Evolutionary conservation across 2,113 vertebrate genomes (phyloP).

Genomic region (Scomber colias): DNA sequence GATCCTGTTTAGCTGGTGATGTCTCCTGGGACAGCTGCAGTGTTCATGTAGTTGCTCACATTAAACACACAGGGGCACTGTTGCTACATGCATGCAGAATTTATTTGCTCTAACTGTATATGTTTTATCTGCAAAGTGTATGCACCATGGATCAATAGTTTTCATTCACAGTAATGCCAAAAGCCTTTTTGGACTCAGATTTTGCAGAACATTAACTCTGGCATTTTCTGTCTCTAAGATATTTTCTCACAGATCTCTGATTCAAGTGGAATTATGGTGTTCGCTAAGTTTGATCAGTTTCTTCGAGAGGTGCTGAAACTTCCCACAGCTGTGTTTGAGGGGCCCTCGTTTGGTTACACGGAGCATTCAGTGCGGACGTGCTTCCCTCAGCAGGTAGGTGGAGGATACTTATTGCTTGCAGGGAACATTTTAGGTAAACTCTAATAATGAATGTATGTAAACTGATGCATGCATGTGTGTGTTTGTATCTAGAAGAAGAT

Average conservation of each 20-base stretch:
- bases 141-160: slow-evolving; percentile 15
- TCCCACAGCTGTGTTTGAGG: slow-evolving; percentile 97
- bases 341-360: slow-evolving; percentile 96
- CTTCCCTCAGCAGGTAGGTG: slow-evolving; percentile 94
- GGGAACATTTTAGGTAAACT: background rate
- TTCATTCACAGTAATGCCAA: slow-evolving; percentile 15
- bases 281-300: slow-evolving; percentile 95
- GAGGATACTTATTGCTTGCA: background rate
- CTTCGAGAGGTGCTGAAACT: slow-evolving; percentile 94
- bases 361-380: slow-evolving; percentile 93
- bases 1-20: background rate
- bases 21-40: background rate
- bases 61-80: slow-evolving; percentile 59
- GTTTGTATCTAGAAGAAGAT: slow-evolving; percentile 92
- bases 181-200: background rate
- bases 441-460: background rate
- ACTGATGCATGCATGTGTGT: slow-evolving; percentile 44
- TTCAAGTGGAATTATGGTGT: slow-evolving; percentile 92
- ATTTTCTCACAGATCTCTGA: slow-evolving; percentile 98
- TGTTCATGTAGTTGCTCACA: slow-evolving; percentile 42
- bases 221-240: slow-evolving; percentile 84
- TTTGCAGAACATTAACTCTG: slow-evolving; percentile 8
- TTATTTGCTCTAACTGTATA: background rate
- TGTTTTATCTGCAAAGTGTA: background rate
- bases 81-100: slow-evolving; percentile 1